A percentile compares a stretch with the other conserved stretches of the same genome.
Conservation (phyloP, 2,888 invertebrate species). For the Macaria liturata region DNA sequence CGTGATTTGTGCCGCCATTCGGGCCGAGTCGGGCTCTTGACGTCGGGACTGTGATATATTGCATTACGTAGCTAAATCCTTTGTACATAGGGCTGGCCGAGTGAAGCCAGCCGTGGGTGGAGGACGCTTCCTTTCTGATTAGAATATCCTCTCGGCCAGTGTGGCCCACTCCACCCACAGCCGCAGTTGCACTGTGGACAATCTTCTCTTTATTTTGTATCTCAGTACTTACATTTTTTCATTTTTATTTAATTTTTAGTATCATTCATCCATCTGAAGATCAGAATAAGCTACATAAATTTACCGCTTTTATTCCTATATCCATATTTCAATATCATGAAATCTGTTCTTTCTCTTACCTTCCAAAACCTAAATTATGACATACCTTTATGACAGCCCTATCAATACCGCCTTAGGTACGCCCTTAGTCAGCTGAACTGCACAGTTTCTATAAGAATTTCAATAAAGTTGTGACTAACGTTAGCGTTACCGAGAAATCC, state of each 20-base stretch:
- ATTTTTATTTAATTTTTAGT: too few species aligned
- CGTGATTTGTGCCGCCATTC: conserved; percentile 35
- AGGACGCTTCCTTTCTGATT: conserved; percentile 8
- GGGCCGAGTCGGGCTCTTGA: conserved; percentile 29
- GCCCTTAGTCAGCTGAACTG: conserved; percentile 7
- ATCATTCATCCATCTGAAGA: too few species aligned
- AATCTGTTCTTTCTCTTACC: too few species aligned
- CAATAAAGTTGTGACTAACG: conserved; percentile 17
- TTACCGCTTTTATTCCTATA: too few species aligned
- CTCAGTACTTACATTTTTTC: too few species aligned
- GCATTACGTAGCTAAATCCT: conserved; percentile 21
- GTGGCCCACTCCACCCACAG: background rate
- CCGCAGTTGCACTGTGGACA: too few species aligned
- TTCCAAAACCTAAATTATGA: too few species aligned
- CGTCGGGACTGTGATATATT: conserved; percentile 34
- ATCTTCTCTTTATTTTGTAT: too few species aligned
- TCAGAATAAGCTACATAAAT: too few species aligned
- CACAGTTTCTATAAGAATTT: conserved; percentile 9
- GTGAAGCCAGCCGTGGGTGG: conserved; percentile 5
- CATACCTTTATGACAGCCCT: background rate
- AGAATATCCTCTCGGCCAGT: background rate
- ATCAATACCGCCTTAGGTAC: background rate
- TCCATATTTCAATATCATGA: too few species aligned
- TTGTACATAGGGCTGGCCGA: conserved; percentile 16
- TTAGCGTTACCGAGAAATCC: conserved; percentile 11